Percentiles rank a stretch among this genome's conserved stretches.
These are phyloP conservation scores for Tipula helvola DNA, from an alignment of 2,888 invertebrate species.

Conservation along the genomic window DNA sequence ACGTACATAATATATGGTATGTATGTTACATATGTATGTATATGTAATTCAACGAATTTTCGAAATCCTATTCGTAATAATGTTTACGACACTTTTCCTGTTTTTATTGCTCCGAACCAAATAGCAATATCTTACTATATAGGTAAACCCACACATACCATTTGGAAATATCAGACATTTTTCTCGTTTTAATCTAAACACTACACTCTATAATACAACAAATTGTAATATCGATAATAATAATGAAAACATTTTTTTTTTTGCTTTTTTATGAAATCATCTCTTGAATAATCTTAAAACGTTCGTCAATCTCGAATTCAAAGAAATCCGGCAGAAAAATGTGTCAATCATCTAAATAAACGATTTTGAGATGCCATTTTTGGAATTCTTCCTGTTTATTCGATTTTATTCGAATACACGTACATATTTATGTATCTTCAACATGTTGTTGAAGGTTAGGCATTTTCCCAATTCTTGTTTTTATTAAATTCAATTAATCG, in stretches of 20 bases:
- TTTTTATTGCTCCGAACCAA: not conserved
- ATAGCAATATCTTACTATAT: not conserved
- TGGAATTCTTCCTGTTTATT: not conserved
- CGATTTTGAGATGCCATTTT: not conserved
- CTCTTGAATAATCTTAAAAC: no score
- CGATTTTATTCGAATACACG: not conserved
- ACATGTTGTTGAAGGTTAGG: not conserved
- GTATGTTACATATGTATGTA: no score
- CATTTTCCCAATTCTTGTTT: not conserved
- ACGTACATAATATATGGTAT: no score
- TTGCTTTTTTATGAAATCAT: not conserved
- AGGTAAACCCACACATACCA: not conserved
- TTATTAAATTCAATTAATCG: not conserved
- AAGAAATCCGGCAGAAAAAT: not conserved
- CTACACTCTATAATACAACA: not conserved
- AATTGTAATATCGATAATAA: not conserved
- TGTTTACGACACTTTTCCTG: not conserved
- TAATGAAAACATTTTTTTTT: not conserved
- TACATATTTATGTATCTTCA: not conserved
- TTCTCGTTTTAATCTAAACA: not conserved
- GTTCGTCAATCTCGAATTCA: not conserved
- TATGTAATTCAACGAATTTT: no score
- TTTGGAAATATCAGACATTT: not conserved
- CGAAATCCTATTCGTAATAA: not conserved
- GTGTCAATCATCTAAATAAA: not conserved